Base-by-base conservation (phyloP, 1,140 invertebrate genomes). In the Musca vetustissima region DNA sequence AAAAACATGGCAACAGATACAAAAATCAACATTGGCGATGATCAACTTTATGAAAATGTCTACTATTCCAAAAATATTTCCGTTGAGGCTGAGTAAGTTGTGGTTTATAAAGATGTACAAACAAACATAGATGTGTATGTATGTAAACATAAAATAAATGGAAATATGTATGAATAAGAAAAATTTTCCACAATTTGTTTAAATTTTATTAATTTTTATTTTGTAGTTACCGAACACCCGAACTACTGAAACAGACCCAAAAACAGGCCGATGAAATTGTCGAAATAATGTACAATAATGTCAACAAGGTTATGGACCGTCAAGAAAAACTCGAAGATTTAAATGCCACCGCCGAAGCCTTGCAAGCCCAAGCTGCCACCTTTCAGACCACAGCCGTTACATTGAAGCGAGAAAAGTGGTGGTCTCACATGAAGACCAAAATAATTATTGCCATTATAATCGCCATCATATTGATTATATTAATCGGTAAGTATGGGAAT, bases 401-500 rank as follows among this genome's bases (percentile, higher is more conserved):
- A 4, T 28, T 61, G 4, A 61, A 61, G 13, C 57, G 57, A 8
- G 21, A 61, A 36, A 14, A 61, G 14, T 36, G 28, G 57, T 19
- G 32, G 28, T 13, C 8, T 0, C 25, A 61, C 14, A 61, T 61
- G 57, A 61, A 61, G 36, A 61, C 28, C 13, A 61, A 61, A 61
- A 21, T 61, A 8, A 32, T 61, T 43, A 36, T 61, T 21, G 57
- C 57, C 28, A 32, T 28, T 21, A 7, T 61, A 9, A 17, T n/a
- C 14, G 57, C 57, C 8, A 36, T 61, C 43, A 25, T 61, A 15
- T n/a, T 61, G 9, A 11, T 61, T 19, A 61, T 61, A 36, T 36
- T 61, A 21, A 61, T 61, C 32, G 28, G 57, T 61, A 32, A 36
- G 57, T 61, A n/a, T n/a, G n/a, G n/a, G n/a, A n/a, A n/a, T n/a